These are phyloP conservation scores for Callyntrura sp. DNA, from an alignment of 2,888 invertebrate genomes.

Conservation along the genomic window DNA sequence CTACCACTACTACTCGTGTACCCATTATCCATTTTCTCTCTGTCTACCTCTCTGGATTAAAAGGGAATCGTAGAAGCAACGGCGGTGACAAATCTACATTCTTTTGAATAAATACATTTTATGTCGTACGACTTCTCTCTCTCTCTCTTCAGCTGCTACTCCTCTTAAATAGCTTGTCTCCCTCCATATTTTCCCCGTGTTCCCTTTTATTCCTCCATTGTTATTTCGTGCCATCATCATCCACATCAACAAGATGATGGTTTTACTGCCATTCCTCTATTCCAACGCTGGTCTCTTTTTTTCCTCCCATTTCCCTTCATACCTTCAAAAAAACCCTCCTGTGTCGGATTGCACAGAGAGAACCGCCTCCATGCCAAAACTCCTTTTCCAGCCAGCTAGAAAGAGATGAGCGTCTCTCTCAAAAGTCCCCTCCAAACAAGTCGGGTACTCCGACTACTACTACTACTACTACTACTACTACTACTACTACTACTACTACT, in stretches of 20 bases:
- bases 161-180: not conserved
- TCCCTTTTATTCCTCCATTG: not conserved
- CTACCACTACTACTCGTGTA: not conserved
- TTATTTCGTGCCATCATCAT: conserved; percentile 1
- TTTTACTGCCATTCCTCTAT: too few species aligned
- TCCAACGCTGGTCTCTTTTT: too few species aligned
- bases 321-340: not conserved
- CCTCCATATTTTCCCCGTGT: not conserved
- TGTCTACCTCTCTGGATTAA: not conserved
- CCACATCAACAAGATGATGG: not conserved
- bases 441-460: too few species aligned
- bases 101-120: not conserved
- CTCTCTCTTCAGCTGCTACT: not conserved
- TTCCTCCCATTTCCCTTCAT: too few species aligned
- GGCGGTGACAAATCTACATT: conserved; percentile 9
- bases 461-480: too few species aligned
- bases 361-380: not conserved
- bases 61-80: too few species aligned
- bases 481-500: too few species aligned
- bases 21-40: not conserved
- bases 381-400: not conserved
- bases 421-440: not conserved
- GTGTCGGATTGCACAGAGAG: not conserved
- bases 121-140: not conserved
- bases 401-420: not conserved